A percentile compares a stretch with the other conserved stretches of the same genome.
phyloP scores from a whole-genome alignment of 2,888 invertebrate species.

The Aleiodes alternator region DNA sequence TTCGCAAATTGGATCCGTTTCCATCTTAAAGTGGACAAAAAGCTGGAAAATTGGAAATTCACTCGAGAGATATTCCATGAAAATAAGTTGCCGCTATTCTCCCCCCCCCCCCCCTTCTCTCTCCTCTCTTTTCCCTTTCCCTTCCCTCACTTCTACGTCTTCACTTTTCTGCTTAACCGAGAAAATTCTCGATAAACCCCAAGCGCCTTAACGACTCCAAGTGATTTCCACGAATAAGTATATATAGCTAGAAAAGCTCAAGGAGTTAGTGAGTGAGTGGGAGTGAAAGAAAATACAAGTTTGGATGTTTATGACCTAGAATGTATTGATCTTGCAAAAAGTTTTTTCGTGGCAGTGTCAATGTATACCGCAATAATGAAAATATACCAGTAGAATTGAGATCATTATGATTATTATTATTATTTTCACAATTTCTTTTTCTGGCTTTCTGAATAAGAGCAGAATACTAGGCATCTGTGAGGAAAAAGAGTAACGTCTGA shows the following conservation, averaged over 20 bases:
- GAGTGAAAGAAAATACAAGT: constrained; percentile 12
- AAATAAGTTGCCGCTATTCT: constrained; percentile 35
- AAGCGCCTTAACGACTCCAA: constrained; percentile 19
- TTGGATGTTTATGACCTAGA: constrained; percentile 1
- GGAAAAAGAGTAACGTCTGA: not conserved
- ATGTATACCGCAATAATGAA: not conserved
- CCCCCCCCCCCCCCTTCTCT: not conserved
- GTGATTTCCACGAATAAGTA: constrained; percentile 23
- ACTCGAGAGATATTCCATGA: constrained; percentile 48
- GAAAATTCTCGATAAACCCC: constrained; percentile 16
- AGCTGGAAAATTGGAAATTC: constrained; percentile 54
- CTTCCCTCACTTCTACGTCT: not conserved
- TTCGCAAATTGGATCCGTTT: constrained; percentile 57
- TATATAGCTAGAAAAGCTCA: not conserved
- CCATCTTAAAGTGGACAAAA: constrained; percentile 53
- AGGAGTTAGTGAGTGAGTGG: not conserved
- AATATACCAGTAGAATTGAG: not conserved
- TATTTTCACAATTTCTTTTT: not conserved
- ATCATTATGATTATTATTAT: not conserved
- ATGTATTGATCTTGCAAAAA: not conserved
- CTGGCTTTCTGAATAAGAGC: not conserved
- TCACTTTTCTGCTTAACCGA: constrained; percentile 30
- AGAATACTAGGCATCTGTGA: not conserved
- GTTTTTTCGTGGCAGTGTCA: not conserved
- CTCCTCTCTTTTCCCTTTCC: constrained; percentile 6